A percentile compares a stretch with the other conserved stretches of the same genome.
phyloP scores from a whole-genome alignment of 2,113 vertebrate species.

The Megalops atlanticus region DNA sequence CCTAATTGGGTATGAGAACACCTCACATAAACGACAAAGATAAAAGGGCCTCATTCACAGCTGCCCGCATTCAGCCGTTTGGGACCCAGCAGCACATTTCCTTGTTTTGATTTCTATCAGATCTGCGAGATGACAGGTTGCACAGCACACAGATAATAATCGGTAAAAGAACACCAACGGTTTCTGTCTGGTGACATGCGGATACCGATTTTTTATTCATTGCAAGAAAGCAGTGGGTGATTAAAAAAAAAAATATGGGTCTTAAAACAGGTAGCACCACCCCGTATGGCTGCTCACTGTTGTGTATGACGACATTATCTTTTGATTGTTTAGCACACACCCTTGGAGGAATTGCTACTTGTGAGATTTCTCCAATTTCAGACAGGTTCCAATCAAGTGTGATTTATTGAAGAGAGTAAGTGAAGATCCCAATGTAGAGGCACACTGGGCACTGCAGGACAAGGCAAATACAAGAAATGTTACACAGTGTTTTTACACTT shows the following conservation, averaged over 20 bases:
- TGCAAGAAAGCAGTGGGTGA: not conserved
- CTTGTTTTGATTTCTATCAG: constrained; percentile 1
- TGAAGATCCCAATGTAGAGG: too few species aligned
- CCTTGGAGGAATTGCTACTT: too few species aligned
- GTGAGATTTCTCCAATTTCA: too few species aligned
- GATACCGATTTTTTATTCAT: not conserved
- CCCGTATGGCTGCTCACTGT: not conserved
- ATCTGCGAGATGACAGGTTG: not conserved
- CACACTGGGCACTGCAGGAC: too few species aligned
- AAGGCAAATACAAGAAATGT: too few species aligned
- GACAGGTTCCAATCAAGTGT: too few species aligned
- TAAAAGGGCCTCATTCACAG: not conserved
- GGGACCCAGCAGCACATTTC: not conserved
- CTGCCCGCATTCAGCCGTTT: not conserved
- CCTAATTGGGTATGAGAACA: not conserved
- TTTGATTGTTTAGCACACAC: too few species aligned
- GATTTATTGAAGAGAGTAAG: too few species aligned
- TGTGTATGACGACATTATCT: not conserved
- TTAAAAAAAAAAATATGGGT: not conserved
- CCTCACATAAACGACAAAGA: too few species aligned
- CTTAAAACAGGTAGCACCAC: not conserved
- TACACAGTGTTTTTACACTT: too few species aligned
- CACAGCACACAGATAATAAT: not conserved
- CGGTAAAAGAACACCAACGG: not conserved
- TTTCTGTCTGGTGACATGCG: not conserved